These are phyloP conservation scores for Macrostomum cliftonense DNA, from an alignment of 2,888 invertebrate genomes.

Conservation along the genomic window DNA sequence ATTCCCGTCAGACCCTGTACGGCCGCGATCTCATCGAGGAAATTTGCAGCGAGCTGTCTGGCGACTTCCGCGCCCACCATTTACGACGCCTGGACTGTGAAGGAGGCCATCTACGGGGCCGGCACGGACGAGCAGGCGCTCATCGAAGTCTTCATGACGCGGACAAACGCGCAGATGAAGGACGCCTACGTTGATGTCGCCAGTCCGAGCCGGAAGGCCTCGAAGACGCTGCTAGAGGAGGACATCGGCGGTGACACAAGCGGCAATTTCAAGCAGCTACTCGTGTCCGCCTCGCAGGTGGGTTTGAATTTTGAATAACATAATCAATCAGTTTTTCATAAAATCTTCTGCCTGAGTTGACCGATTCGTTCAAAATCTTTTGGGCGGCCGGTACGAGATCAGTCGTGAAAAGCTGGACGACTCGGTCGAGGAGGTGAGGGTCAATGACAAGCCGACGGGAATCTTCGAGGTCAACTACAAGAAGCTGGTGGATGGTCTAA, in stretches of 20 bases:
- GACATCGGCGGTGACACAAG: conserved; percentile 70
- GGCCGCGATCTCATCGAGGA: conserved; percentile 47
- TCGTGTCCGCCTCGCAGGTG: conserved; percentile 49
- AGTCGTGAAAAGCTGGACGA: conserved; percentile 16
- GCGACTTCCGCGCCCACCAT: conserved; percentile 29
- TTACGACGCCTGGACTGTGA: conserved; percentile 32
- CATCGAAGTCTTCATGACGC: conserved; percentile 32
- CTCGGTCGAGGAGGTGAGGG: conserved; percentile 22
- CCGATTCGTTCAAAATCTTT: no score
- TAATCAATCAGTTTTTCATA: no score
- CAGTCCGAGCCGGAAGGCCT: conserved; percentile 15
- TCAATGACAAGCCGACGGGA: conserved; percentile 19
- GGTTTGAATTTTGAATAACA: no score
- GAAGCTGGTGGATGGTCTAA: conserved; percentile 18
- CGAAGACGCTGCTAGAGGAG: conserved; percentile 46
- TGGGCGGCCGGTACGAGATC: conserved; percentile 25
- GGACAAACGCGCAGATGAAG: conserved; percentile 28
- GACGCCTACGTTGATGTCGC: conserved; percentile 15
- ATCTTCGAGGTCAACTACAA: conserved; percentile 25
- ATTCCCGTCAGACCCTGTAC: conserved; percentile 63
- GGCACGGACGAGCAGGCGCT: conserved; percentile 32
- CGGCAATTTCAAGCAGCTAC: conserved; percentile 68
- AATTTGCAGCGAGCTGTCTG: conserved; percentile 25
- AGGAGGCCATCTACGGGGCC: conserved; percentile 30
- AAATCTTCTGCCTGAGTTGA: no score